Conservation (phyloP, 2,888 invertebrate species). For the Adineta ricciae region DNA sequence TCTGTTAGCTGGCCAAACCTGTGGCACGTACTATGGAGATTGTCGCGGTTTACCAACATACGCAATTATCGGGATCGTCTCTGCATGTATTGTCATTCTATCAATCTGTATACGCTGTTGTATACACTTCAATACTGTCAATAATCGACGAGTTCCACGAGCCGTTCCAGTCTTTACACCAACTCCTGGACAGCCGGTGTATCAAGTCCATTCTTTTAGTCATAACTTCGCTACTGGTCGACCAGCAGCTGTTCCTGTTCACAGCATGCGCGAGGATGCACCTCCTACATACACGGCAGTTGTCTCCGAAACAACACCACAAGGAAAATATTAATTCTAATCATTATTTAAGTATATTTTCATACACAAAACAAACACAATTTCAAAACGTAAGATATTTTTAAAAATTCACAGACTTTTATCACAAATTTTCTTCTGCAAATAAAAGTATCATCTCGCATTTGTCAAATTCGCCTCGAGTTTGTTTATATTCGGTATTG, state of each 20-base stretch:
- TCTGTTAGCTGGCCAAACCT: neutral
- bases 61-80: neutral
- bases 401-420: too few relatives aligned
- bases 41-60: neutral
- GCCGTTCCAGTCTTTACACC: too few relatives aligned
- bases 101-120: neutral
- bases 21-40: neutral
- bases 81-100: neutral
- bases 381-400: too few relatives aligned
- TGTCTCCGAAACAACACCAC: neutral
- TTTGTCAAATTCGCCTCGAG: neutral
- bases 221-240: neutral
- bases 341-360: neutral
- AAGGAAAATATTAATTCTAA: neutral
- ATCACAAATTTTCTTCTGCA: too few relatives aligned
- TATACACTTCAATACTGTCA: neutral
- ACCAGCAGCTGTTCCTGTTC: neutral
- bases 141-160: neutral
- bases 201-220: neutral
- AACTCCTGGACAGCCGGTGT: too few relatives aligned
- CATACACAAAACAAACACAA: too few relatives aligned
- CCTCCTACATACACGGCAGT: neutral
- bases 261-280: neutral
- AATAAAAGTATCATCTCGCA: neutral
- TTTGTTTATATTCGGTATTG: conserved; percentile 19